Evolutionary conservation across 1,140 invertebrate genomes (phyloP), one percentile per base, ranked within the genome.

Genomic region (Neodiprion fabricii): DNA sequence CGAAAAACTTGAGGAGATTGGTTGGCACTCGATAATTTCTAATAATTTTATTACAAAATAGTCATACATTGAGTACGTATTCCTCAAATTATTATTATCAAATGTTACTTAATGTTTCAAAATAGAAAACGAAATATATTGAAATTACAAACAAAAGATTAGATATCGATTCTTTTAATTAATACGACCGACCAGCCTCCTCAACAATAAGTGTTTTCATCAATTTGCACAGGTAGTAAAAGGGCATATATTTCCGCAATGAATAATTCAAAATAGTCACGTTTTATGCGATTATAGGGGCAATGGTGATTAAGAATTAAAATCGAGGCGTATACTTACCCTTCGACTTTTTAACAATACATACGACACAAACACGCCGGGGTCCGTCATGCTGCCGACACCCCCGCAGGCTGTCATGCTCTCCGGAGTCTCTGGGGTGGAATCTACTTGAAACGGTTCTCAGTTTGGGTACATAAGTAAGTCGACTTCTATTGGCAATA

Each of bases 371-470:
- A 3, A 61, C 53, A 61, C 53, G n/a, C 53, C 9, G 11, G n/a
- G 11, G 53, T 61, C 53, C 53, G n/a, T 61, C 53, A 5, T 40
- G 28, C 28, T 40, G 1, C 28, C 28, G 2, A 40, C 28, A 40
- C 28, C 5, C 28, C 28, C 28, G 28, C 28, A 40, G 28, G 28
- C 28, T 40, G 28, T 40, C 28, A 61, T 12, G n/a, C 53, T 61
- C 53, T 61, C 53, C 11, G 11, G 53, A 12, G 11, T 61, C 53
- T 61, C 53, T 14, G n/a, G 53, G 53, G 53, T 61, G 53, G 53
- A 61, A 61, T 61, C 53, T 61, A 61, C 53, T 61, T 17, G 53
- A 61, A 61, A 61, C n/a, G 53, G 53, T 61, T 61, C 53, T 61
- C 53, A 61, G 53, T 61, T 61, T 61, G 53, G 53, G 53, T 61